Percentiles rank a stretch among this genome's conserved stretches.
These are phyloP conservation scores for Pyrgus malvae DNA, from an alignment of 2,888 invertebrate species.

Conservation along the genomic window DNA sequence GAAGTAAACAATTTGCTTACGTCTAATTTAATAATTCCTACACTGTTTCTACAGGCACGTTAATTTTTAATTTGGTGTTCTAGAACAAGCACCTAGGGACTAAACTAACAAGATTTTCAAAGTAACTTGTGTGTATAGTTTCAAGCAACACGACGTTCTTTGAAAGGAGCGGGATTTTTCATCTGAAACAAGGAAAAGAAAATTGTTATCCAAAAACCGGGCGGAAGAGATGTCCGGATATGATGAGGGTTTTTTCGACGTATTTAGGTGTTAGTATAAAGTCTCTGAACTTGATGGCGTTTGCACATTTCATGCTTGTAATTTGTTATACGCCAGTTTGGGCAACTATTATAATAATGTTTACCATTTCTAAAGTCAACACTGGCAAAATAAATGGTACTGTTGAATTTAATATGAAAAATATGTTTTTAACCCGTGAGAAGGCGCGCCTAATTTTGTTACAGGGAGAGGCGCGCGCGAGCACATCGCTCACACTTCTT, in stretches of 20 bases:
- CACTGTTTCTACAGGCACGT: constrained; percentile 33
- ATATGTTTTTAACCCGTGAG: too few relatives aligned
- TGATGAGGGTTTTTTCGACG: constrained; percentile 53
- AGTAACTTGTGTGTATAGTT: constrained; percentile 11
- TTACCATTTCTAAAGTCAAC: too few relatives aligned
- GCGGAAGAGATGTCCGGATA: constrained; percentile 25
- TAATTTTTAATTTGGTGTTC: constrained; percentile 37
- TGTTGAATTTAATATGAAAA: too few relatives aligned
- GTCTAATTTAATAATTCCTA: constrained; percentile 16
- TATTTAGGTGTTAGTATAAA: constrained; percentile 49
- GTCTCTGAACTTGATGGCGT: constrained; percentile 51
- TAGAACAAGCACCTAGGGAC: constrained; percentile 19
- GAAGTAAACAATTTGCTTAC: not conserved
- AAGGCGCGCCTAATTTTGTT: too few relatives aligned
- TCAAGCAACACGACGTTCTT: not conserved
- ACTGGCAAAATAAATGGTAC: too few relatives aligned
- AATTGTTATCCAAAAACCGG: not conserved
- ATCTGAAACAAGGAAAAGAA: constrained; percentile 34
- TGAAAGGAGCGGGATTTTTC: constrained; percentile 5
- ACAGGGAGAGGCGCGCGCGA: too few relatives aligned
- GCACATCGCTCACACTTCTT: too few relatives aligned
- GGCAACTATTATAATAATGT: too few relatives aligned
- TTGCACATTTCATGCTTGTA: not conserved
- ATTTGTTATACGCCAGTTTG: not conserved
- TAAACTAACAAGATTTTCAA: constrained; percentile 12